Base-by-base conservation (phyloP, 2,113 vertebrate genomes). In the Ageneiosus marmoratus region DNA sequence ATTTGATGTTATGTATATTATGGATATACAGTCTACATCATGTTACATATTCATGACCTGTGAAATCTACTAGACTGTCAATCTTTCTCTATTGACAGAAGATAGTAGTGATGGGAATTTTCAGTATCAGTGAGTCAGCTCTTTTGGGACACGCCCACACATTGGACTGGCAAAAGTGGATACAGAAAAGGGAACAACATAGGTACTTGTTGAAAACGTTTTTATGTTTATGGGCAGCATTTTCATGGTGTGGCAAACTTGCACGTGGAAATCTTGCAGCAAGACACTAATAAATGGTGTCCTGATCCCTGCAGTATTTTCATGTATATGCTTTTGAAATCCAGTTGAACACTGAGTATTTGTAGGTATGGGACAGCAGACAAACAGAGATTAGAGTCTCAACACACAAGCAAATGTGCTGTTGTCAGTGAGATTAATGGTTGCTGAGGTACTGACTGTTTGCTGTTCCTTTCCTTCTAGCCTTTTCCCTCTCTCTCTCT, bases 371-470 rank as follows among this genome's bases (percentile, higher is more conserved):
- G 29, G 50, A 74, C 77, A 58, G 50, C 72, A 48, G 62, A 83
- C 60, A 72, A 78, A 27, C 60, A 69, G 44, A 51, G 81, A 80
- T 83, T 20, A 83, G 74, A 60, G 73, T 46, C 73, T 34, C 82
- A 79, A 53, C 69, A 88, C 77, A 65, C 80, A 85, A 88, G 85
- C 85, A 84, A 24, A 81, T 69, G 79, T 72, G 82, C 84, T 60
- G 80, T 89, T 93, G 92, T 92, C 91, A 91, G 87, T 70, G 77
- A 92, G 93, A 93, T 89, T 86, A 88, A 91, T 91, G 89, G 86
- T 87, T 80, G 85, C 85, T 77, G 77, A 78, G 77, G 83, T 91
- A 89, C 86, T 89, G 90, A 88, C 88, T 88, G 83, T 53, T 82
- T 74, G 44, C 73, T 82, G 32, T 63, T 44, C 29, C 63, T 58